phyloP scores from a whole-genome alignment of 2,888 invertebrate genomes.

The Prosopocoilus inquinatus region DNA sequence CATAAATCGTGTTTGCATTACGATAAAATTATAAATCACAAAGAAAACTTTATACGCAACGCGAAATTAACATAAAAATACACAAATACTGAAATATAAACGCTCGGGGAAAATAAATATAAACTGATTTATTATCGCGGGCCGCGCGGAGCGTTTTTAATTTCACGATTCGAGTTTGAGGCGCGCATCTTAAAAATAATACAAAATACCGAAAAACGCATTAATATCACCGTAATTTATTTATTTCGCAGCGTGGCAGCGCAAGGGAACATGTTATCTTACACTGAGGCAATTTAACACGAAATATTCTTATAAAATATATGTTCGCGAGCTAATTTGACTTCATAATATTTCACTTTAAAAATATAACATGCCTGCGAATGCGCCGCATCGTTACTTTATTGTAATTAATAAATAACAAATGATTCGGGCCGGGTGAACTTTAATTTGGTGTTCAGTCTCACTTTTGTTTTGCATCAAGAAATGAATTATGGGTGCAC shows the following conservation, averaged over 20 bases:
- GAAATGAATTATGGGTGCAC: too few relatives aligned
- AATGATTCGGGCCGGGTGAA: conserved; percentile 4
- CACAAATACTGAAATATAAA: neutral
- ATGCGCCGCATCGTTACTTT: conserved; percentile 9
- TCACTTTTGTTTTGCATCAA: neutral
- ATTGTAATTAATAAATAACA: conserved; percentile 17
- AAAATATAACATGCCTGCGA: conserved; percentile 16
- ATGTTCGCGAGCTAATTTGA: conserved; percentile 19
- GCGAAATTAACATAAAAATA: too few relatives aligned
- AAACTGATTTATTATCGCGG: conserved; percentile 11
- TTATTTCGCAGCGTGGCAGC: conserved; percentile 19
- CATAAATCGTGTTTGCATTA: too few relatives aligned
- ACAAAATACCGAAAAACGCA: conserved; percentile 17
- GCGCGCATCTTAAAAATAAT: conserved; percentile 1
- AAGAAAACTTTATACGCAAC: too few relatives aligned
- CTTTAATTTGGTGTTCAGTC: conserved; percentile 17
- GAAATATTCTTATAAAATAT: conserved; percentile 21
- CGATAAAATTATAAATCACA: too few relatives aligned
- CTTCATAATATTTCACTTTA: conserved; percentile 21
- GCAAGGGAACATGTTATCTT: conserved; percentile 19
- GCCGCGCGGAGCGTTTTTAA: conserved; percentile 12
- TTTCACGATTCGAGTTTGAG: conserved; percentile 12
- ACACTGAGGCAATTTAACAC: conserved; percentile 19
- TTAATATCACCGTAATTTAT: conserved; percentile 19
- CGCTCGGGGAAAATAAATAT: neutral